These are phyloP conservation scores for Drosophila busckii DNA, from an alignment of 1,140 invertebrate genomes.

Conservation along the genomic window DNA sequence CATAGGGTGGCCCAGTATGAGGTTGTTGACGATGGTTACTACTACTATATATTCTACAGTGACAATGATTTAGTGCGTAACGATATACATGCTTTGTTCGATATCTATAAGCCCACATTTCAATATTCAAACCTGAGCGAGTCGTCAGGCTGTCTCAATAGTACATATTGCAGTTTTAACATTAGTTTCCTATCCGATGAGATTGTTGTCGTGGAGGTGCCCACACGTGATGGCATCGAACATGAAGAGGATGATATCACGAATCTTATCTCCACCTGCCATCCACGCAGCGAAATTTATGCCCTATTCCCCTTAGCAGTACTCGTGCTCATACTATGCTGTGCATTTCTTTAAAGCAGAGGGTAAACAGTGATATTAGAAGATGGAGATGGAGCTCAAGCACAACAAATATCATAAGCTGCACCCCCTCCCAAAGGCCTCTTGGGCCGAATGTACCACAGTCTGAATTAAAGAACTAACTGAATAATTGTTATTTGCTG, in stretches of 20 bases:
- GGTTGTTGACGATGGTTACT: conserved; percentile 87
- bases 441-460: too few species aligned
- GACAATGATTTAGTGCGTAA: conserved; percentile 89
- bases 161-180: conserved; percentile 86
- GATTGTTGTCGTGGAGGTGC: conserved; percentile 89
- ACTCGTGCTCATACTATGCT: conserved; percentile 86
- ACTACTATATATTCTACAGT: conserved; percentile 92
- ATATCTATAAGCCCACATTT: conserved; percentile 90
- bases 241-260: conserved; percentile 85
- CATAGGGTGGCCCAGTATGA: conserved; percentile 84
- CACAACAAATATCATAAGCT: too few species aligned
- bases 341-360: conserved; percentile 88
- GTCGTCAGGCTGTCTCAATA: conserved; percentile 84
- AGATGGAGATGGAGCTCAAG: too few species aligned
- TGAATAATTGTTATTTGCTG: too few species aligned
- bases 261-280: conserved; percentile 85
- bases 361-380: too few species aligned
- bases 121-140: conserved; percentile 86
- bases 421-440: too few species aligned
- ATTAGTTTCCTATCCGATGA: conserved; percentile 86
- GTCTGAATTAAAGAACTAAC: too few species aligned
- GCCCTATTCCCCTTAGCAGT: conserved; percentile 88
- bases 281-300: conserved; percentile 87
- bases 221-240: conserved; percentile 88
- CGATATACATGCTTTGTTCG: conserved; percentile 89